Conservation (phyloP, 2,888 invertebrate genomes). For the Synanthedon andrenaeformis region DNA sequence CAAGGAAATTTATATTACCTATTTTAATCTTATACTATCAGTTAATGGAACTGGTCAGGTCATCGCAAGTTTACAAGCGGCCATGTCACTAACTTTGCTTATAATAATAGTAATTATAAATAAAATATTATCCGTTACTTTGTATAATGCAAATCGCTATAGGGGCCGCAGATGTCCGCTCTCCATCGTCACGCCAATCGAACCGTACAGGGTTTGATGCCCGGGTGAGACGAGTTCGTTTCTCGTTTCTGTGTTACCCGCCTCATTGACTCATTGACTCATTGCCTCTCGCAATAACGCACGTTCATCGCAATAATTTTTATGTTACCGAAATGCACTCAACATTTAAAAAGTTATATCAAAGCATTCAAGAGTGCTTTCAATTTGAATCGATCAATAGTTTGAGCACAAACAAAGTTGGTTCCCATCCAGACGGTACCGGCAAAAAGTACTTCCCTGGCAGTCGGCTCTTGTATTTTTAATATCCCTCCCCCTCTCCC, state of each 20-base stretch:
- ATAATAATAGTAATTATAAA: conserved; percentile 5
- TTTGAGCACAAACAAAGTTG: conserved; percentile 55
- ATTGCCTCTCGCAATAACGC: background rate
- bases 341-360: background rate
- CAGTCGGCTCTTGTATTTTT: conserved; percentile 57
- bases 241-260: background rate
- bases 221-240: background rate
- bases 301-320: background rate
- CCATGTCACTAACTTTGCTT: conserved; percentile 6
- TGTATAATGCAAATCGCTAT: background rate
- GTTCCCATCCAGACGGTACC: conserved; percentile 54
- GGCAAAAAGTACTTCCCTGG: conserved; percentile 44
- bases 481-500: conserved; percentile 48
- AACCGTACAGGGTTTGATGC: background rate
- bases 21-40: conserved; percentile 13
- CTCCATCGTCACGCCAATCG: background rate
- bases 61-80: conserved; percentile 18
- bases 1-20: background rate
- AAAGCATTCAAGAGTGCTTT: background rate
- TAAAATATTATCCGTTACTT: background rate
- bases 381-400: conserved; percentile 47
- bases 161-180: background rate
- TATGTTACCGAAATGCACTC: background rate
- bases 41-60: conserved; percentile 21
- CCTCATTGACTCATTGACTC: background rate